phyloP scores from a whole-genome alignment of 2,797 vertebrate genomes.

The Acipenser oxyrinchus region DNA sequence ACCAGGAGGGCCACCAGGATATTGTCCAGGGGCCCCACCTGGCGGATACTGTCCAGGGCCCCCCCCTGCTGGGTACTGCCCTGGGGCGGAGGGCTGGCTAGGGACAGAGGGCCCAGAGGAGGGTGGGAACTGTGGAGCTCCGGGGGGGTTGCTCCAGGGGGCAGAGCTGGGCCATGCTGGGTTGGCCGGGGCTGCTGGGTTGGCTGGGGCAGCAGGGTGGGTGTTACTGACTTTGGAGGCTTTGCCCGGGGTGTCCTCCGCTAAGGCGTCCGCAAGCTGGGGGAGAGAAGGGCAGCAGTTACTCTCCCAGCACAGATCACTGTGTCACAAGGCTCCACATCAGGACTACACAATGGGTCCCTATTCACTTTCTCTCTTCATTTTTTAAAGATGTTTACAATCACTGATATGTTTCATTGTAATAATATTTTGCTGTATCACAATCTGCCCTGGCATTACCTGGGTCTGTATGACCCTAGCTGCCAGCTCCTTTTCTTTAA shows the following conservation, averaged over 20 bases:
- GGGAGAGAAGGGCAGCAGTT: too few relatives aligned
- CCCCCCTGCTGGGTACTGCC: slow-evolving; percentile 40
- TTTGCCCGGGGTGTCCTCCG: slow-evolving; percentile 66
- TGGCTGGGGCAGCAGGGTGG: slow-evolving; percentile 56
- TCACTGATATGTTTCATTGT: too few relatives aligned
- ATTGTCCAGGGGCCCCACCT: too few relatives aligned
- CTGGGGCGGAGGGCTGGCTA: slow-evolving; percentile 53
- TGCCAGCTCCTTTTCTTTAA: too few relatives aligned
- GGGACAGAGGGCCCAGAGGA: slow-evolving; percentile 24
- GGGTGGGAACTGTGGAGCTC: slow-evolving; percentile 41
- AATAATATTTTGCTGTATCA: too few relatives aligned
- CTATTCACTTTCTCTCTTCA: too few relatives aligned
- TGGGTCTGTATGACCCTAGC: too few relatives aligned
- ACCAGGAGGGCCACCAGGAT: slow-evolving; percentile 23
- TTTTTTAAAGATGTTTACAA: too few relatives aligned
- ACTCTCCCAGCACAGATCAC: slow-evolving; percentile 1
- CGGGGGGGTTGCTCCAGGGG: slow-evolving; percentile 33
- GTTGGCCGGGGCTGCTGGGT: slow-evolving; percentile 41
- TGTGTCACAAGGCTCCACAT: neutral
- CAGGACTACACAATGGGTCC: too few relatives aligned
- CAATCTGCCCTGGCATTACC: too few relatives aligned
- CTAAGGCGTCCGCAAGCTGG: slow-evolving; percentile 84
- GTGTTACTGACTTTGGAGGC: slow-evolving; percentile 64
- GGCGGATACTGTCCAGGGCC: slow-evolving; percentile 42
- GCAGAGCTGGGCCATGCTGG: slow-evolving; percentile 62